Percentiles rank a stretch among this genome's conserved stretches.
Evolutionary conservation across 2,888 invertebrate genomes (phyloP).

Genomic region (Isotomurus palustris): DNA sequence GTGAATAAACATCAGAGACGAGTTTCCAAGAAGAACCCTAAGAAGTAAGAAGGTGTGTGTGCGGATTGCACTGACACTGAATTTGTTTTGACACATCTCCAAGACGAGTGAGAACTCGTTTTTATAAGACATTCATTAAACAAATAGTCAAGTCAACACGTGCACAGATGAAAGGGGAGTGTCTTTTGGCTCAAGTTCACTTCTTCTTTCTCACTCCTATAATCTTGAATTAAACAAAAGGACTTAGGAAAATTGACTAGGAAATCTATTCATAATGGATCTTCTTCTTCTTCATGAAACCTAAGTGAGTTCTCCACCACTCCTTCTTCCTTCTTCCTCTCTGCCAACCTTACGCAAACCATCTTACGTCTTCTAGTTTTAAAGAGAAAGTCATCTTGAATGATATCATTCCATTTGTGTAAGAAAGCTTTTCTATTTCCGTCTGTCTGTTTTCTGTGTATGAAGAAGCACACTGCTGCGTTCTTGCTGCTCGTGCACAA

Average conservation of each 20-base stretch:
- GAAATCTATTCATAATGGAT: slow-evolving; percentile 8
- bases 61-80: slow-evolving; percentile 23
- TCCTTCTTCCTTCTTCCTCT: too few relatives aligned
- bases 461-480: too few relatives aligned
- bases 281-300: too few relatives aligned
- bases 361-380: too few relatives aligned
- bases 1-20: not conserved
- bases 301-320: too few relatives aligned
- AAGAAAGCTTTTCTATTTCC: too few relatives aligned
- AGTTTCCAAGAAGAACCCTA: not conserved
- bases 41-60: not conserved
- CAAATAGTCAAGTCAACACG: slow-evolving; percentile 13
- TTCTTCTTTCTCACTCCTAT: too few relatives aligned
- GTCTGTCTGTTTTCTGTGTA: too few relatives aligned
- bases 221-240: slow-evolving; percentile 9
- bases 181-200: slow-evolving; percentile 4
- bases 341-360: too few relatives aligned
- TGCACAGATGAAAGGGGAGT: slow-evolving; percentile 2
- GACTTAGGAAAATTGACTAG: slow-evolving; percentile 1
- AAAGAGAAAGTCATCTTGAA: too few relatives aligned
- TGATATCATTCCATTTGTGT: too few relatives aligned
- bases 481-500: too few relatives aligned
- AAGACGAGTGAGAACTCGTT: slow-evolving; percentile 1
- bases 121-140: slow-evolving; percentile 8
- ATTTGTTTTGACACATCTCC: slow-evolving; percentile 31